Evolutionary conservation across 1,140 invertebrate species (phyloP), one percentile per base, ranked within the genome.

Genomic region (Drosophila biarmipes): DNA sequence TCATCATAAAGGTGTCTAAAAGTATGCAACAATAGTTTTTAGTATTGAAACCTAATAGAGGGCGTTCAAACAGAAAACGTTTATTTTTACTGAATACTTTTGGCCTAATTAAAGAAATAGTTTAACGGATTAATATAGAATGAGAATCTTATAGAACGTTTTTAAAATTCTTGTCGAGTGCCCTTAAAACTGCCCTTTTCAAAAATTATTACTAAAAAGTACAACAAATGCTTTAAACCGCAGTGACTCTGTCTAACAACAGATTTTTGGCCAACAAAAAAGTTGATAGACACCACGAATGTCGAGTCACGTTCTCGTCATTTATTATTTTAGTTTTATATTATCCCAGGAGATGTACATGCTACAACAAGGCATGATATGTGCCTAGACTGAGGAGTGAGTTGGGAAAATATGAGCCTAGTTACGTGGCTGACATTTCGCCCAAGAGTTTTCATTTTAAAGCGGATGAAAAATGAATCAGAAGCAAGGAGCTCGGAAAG

Each of bases 311-410:
- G 79, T 81, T 73, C 45, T 37, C 37, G 73, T 64, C 73, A 81
- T 81, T 81, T 81, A 81, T 80, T 81, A 81, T 78, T 80, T 80
- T 58, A 77, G 78, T 77, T 77, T 77, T 77, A 71, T 73, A 74
- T 77, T 81, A 73, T 75, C 61, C 59, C 69, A 52, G 66, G 42
- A 48, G 56, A 76, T 72, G 57, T 64, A 66, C 55, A 46, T 61
- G 66, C 58, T 64, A 66, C 55, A 42, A 59, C 52, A 64, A 55
- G 51, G 51, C 43, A 61, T 68, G 43, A 52, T 62, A 68, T 59
- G 21, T 57, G 43, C 52, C 43, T 12, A 38, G 31, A 19, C 37
- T 10, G 15, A n/a, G 49, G 38, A 55, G 15, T 34, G 66, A 17
- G 19, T 15, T 27, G 45, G 27, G 24, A 37, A 67, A 53, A 46